Evolutionary conservation across 2,797 vertebrate genomes (phyloP).

Genomic region (Pitangus sulphuratus): DNA sequence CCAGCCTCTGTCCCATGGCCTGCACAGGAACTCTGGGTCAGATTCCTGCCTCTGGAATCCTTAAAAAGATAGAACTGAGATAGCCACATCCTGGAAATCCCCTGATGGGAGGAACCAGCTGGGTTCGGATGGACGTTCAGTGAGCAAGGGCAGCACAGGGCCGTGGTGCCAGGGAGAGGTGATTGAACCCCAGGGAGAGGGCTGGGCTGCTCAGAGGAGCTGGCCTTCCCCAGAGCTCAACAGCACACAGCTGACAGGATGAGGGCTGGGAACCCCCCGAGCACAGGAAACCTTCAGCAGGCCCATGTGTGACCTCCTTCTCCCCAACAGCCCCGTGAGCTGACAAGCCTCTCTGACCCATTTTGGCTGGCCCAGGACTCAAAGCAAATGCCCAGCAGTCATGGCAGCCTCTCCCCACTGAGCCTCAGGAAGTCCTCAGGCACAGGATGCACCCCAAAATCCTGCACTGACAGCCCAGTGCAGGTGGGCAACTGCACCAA

Average conservation of each 20-base stretch:
- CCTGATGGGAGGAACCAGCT: background rate
- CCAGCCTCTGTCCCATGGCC: background rate
- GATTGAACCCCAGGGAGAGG: background rate
- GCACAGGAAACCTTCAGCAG: background rate
- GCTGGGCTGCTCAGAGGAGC: background rate
- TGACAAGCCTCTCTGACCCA: background rate
- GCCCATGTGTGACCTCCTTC: background rate
- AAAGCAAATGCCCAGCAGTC: background rate
- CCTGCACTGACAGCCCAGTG: background rate
- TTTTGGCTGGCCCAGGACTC: background rate
- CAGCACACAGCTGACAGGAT: background rate
- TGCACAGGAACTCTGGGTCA: background rate
- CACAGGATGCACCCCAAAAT: background rate
- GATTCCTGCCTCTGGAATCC: background rate
- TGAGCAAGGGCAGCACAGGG: background rate
- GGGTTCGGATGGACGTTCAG: background rate
- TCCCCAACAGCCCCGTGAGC: background rate
- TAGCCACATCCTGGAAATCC: background rate
- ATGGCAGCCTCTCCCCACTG: fast-evolving
- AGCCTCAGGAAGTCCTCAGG: background rate
- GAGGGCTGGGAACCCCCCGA: background rate
- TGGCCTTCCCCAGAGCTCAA: background rate
- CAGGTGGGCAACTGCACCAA: background rate
- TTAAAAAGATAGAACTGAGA: background rate
- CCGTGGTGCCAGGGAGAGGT: fast-evolving